These are phyloP conservation scores for Leptosomus discolor DNA, from an alignment of 2,113 vertebrate species.

Conservation along the genomic window DNA sequence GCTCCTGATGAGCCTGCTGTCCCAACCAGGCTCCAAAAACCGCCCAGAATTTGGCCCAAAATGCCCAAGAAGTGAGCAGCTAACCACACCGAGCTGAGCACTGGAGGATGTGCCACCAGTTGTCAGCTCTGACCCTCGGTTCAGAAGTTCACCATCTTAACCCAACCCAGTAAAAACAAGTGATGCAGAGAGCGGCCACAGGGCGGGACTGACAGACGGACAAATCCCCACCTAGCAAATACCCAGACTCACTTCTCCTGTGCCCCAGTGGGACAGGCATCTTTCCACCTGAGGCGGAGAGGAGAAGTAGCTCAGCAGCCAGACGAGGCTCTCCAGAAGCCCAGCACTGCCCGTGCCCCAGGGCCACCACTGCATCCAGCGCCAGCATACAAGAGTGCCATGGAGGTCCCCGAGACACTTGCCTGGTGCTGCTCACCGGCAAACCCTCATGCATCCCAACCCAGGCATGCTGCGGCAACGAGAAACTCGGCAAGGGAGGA, in stretches of 20 bases:
- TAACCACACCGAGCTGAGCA: neutral
- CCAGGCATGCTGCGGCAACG: neutral
- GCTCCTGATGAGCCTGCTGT: neutral
- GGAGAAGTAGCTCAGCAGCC: neutral
- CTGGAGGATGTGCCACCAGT: neutral
- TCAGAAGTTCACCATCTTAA: conserved; percentile 52
- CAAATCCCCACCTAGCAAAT: neutral
- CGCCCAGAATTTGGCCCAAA: neutral
- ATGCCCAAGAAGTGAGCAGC: neutral
- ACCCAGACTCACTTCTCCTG: neutral
- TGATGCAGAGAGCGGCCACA: accelerated
- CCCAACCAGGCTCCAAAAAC: neutral
- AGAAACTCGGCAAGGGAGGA: neutral
- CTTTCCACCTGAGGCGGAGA: neutral
- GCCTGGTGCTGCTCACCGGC: accelerated
- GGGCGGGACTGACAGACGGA: neutral
- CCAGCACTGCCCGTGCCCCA: neutral
- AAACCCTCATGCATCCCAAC: neutral
- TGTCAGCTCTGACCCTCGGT: neutral
- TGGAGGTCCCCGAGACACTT: neutral
- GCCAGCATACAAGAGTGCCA: accelerated
- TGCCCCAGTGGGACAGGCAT: accelerated
- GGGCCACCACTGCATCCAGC: accelerated
- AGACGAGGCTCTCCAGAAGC: neutral
- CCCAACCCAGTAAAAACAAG: neutral